These are phyloP conservation scores for Parapsyche elsis DNA, from an alignment of 1,140 invertebrate genomes.

Conservation along the genomic window DNA sequence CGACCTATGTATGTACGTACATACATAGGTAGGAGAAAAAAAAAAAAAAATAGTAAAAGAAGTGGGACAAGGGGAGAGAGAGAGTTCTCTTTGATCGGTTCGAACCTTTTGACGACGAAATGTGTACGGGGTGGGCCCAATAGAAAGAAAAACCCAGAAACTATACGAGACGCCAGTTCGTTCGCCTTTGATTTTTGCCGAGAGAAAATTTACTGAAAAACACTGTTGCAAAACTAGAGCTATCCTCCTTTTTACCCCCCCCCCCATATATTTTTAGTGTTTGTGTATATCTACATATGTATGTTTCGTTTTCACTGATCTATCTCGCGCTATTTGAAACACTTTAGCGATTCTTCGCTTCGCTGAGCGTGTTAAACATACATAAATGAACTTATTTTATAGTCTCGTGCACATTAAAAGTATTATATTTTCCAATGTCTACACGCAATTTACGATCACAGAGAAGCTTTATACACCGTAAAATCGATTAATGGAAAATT, in stretches of 20 bases:
- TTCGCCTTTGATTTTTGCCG: constrained; percentile 12
- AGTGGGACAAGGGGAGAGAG: neutral
- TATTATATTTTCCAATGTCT: too few relatives aligned
- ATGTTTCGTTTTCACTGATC: neutral
- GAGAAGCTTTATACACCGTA: too few relatives aligned
- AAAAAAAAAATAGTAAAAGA: constrained; percentile 31
- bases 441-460: too few relatives aligned
- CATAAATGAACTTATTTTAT: too few relatives aligned
- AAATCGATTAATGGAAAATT: too few relatives aligned
- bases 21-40: too few relatives aligned
- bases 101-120: constrained; percentile 33
- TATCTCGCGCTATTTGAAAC: neutral
- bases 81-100: constrained; percentile 38
- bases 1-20: constrained; percentile 38
- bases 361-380: neutral
- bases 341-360: neutral
- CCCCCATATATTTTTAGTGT: neutral
- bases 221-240: neutral
- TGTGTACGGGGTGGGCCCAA: neutral
- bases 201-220: constrained; percentile 8
- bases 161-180: neutral
- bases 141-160: neutral
- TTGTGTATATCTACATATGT: neutral
- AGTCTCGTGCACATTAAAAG: too few relatives aligned
- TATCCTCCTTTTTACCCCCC: neutral